These are phyloP conservation scores for Passer domesticus DNA, from an alignment of 2,113 vertebrate species.

Conservation along the genomic window DNA sequence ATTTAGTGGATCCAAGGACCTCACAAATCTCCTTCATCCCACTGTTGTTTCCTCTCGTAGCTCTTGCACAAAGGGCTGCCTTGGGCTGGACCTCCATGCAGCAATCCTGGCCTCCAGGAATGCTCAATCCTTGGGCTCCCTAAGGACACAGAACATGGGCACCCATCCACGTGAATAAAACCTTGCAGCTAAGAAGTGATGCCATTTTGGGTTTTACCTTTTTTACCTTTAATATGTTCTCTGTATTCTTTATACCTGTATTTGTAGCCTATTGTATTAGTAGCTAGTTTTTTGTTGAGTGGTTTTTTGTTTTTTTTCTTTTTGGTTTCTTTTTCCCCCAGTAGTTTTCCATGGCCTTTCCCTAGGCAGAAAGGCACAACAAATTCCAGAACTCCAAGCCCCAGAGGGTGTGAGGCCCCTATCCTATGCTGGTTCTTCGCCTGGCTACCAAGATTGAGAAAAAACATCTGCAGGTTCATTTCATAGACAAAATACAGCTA, in stretches of 20 bases:
- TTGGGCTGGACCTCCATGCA: not conserved
- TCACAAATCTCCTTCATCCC: not conserved
- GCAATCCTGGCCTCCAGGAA: not conserved
- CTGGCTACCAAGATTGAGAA: not conserved
- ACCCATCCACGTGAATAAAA: not conserved
- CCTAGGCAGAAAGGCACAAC: no score
- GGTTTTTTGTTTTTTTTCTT: no score
- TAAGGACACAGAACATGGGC: not conserved
- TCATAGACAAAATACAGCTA: not conserved
- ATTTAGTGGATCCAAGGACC: not conserved
- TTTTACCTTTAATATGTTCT: not conserved
- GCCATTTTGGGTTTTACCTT: not conserved
- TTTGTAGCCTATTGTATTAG: not conserved
- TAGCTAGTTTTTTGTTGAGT: not conserved
- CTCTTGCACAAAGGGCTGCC: not conserved
- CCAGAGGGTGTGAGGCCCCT: no score
- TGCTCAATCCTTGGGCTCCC: not conserved
- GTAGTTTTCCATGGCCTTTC: not conserved
- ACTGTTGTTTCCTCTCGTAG: not conserved
- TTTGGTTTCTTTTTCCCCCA: no score
- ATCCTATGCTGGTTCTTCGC: no score
- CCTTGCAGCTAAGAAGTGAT: not conserved
- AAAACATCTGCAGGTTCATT: not conserved
- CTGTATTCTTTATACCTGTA: fast-evolving
- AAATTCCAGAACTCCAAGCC: not conserved